Base-by-base conservation (phyloP, 2,797 vertebrate genomes). In the Gallinago stenura region DNA sequence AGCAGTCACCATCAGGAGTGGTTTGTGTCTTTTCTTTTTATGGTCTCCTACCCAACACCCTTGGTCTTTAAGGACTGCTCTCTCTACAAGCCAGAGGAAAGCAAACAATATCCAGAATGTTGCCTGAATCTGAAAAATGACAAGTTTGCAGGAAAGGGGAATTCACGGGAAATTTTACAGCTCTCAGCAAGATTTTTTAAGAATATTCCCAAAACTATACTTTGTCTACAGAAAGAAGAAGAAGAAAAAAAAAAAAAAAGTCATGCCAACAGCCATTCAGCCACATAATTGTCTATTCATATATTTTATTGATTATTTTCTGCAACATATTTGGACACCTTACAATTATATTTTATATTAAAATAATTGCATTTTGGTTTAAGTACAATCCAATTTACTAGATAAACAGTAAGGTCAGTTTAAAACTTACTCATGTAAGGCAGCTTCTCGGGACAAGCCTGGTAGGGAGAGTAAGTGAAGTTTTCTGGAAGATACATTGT, bases 341-440 rank as follows among this genome's bases (percentile, higher is more conserved):
- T 64, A 22, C 4, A 64, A 45, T 60, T 72, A 9, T 17, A 48
- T 60, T 91, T 73, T 56, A 12, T 31, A 61, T 39, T 58, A 57
- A 81, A 90, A 61, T 46, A 72, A 65, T 4, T 66, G 11, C 10
- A 19, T 53, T 75, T 57, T 66, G 6, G 2, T 72, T 79, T 81
- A 84, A 88, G 30, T 9, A 75, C 15, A 51, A 68, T 60, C 41
- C 33, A 28, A 72, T 60, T 75, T 45, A 62, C 28, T 35, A 54
- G 15, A 69, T 46, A 26, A 94, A 75, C 10, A n/a, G 64, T 41
- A 89, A 93, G 12, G 41, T 41, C 7, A 72, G 37, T 84, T 83
- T 78, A 78, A 90, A 88, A 99, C 99, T 99, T 97, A 99, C 99
- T 99, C 99, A 99, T 99, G 95, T 99, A 99, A 99, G 99, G 99